Evolutionary conservation across 2,113 vertebrate genomes (phyloP), one percentile per base, ranked within the genome.

Genomic region (Mola mola): DNA sequence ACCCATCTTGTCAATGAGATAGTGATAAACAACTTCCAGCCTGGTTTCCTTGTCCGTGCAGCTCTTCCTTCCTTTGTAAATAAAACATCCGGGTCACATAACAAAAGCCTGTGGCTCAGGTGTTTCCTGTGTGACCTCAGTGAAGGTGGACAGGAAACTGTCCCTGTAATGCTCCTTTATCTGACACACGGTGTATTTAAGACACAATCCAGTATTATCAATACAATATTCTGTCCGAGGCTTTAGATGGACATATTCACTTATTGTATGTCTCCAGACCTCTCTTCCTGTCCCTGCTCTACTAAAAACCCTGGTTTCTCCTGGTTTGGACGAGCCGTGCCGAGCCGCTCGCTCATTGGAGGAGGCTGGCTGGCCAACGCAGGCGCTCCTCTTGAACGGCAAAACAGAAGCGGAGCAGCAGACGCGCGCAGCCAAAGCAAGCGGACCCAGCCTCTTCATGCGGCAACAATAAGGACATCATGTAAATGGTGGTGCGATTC

Each of bases 321-420:
- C 37, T 1, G 10, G 61, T 80, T 81, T 59, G 76, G 82, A 78
- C 60, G 59, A 46, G 75, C 41, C 11, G 28, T n/a, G 67, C 38
- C 17, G 31, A 48, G 51, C 57, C 17, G 38, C 63, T 42, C 58
- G 1, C 69, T 78, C 66, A 85, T 84, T 72, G 89, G 88, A 78
- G 77, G 87, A 72, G 71, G 71, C 29, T 69, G 72, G 69, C 69
- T 22, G 58, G 49, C 34, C 56, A 72, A 78, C 80, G 75, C 78
- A 69, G 71, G 78, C 63, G 81, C 82, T 70, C 40, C 51, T 79
- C 72, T 80, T 81, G 78, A 89, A 86, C 84, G 78, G 67, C 64
- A 38, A 79, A 67, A 62, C 34, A 56, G 41, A 57, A 16, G 36
- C 48, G 11, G 19, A 15, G 33, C 20, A 38, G 68, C 36, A 43